Percentiles rank a stretch among this genome's conserved stretches.
Evolutionary conservation across 2,888 invertebrate genomes (phyloP).

Genomic region (Hyppa rectilinea): DNA sequence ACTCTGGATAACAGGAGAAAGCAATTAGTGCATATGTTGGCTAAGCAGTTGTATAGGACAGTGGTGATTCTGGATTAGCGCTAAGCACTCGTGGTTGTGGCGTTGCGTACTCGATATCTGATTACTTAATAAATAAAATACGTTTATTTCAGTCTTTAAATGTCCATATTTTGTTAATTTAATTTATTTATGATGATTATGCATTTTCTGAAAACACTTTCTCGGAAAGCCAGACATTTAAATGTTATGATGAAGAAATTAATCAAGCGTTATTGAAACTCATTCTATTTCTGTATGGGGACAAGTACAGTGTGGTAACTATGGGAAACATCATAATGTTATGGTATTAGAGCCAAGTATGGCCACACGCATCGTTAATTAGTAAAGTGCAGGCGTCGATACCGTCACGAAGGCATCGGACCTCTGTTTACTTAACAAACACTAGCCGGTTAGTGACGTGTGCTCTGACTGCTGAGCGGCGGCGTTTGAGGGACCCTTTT

Average conservation of each 20-base stretch:
- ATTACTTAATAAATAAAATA: no score
- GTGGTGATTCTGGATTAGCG: no score
- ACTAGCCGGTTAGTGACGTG: conserved; percentile 62
- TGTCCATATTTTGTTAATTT: no score
- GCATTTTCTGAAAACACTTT: neutral
- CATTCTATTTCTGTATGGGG: neutral
- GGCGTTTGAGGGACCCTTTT: no score
- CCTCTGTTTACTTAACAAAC: conserved; percentile 75
- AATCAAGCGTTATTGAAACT: neutral
- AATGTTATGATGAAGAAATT: neutral
- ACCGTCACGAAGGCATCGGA: conserved; percentile 69
- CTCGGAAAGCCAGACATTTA: neutral
- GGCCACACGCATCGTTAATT: conserved; percentile 75
- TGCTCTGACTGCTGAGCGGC: conserved; percentile 16
- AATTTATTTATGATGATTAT: no score
- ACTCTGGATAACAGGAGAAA: conserved; percentile 2
- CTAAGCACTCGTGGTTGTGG: neutral
- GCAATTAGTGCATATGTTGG: neutral
- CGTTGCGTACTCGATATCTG: no score
- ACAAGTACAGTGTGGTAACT: neutral
- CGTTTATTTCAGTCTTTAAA: no score
- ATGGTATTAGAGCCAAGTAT: conserved; percentile 26
- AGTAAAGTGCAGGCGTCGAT: conserved; percentile 70
- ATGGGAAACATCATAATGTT: conserved; percentile 9
- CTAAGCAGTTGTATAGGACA: neutral